Evolutionary conservation across 2,888 invertebrate species (phyloP).

Genomic region (Drosophila pegasa): DNA sequence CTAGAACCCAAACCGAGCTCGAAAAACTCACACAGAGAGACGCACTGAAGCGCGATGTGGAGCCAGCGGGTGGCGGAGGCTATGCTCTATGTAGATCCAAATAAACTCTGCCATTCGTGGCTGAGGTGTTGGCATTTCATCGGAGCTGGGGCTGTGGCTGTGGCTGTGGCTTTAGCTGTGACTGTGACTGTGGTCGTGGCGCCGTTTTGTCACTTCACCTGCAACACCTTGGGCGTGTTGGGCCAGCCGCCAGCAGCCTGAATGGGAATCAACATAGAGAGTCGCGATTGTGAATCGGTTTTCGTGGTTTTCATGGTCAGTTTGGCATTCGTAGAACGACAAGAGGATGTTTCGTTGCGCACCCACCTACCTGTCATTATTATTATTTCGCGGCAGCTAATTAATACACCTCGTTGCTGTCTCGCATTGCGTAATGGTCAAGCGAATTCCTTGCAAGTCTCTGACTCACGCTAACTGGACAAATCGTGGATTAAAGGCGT

Average conservation of each 20-base stretch:
- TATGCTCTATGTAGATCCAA: constrained; percentile 5
- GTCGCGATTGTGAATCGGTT: constrained; percentile 17
- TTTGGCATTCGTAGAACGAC: constrained; percentile 71
- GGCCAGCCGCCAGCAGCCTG: constrained; percentile 19
- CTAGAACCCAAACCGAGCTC: constrained; percentile 53
- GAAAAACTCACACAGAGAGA: constrained; percentile 42
- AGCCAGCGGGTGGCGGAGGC: constrained; percentile 9
- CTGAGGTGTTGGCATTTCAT: constrained; percentile 61
- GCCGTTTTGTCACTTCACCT: constrained; percentile 77
- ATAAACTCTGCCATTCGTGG: constrained; percentile 19
- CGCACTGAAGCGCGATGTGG: constrained; percentile 76
- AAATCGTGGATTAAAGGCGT: constrained; percentile 42
- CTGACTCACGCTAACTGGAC: constrained; percentile 26
- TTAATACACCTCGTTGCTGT: constrained; percentile 43
- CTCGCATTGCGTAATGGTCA: constrained; percentile 51
- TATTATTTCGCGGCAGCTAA: constrained; percentile 42
- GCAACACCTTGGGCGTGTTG: constrained; percentile 65
- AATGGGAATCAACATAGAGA: constrained; percentile 4
- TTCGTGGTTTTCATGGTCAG: constrained; percentile 73
- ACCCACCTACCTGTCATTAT: constrained; percentile 55
- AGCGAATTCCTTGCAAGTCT: constrained; percentile 57
- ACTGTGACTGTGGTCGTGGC: constrained; percentile 11
- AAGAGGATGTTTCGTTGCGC: constrained; percentile 60
- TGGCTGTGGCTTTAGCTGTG: not conserved
- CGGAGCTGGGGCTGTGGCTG: not conserved